Base-by-base conservation (phyloP, 2,113 vertebrate genomes). In the Hymenochirus boettgeri region DNA sequence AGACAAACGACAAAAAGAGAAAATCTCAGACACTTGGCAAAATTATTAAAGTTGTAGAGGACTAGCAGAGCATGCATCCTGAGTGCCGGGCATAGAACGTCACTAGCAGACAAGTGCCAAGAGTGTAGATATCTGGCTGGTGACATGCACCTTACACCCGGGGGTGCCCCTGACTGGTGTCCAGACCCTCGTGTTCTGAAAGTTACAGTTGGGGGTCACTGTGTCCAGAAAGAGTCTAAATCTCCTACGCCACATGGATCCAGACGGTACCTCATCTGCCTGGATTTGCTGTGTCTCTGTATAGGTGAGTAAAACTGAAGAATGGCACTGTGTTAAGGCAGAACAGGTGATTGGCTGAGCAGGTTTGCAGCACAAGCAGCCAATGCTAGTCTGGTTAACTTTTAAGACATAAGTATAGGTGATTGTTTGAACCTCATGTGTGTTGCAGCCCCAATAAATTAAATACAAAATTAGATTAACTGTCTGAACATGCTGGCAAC, bases 131-230 rank as follows among this genome's bases (percentile, higher is more conserved):
- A 35, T 17, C 13, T 12, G 6, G 13, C 19, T 17, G 46, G 18
- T 10, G 58, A n/a, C 12, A 67, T 67, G 65, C 65, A 67, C 27
- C 65, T 67, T 2, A 67, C 65, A 19, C 57, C 65, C 7, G 65
- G 65, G 5, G 57, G 65, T 19, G 65, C 65, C 12, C 65, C 65
- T 1, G 65, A 67, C 46, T 67, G 65, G 65, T 67, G 56, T 33
- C 65, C 65, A 10, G 65, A 67, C 65, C 65, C 65, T 25, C 57
- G 65, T 18, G 65, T 60, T 50, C 37, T 67, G 12, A 67, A 67
- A 27, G 65, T 67, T 57, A 67, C 65, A 26, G 65, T 67, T 1
- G 65, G 65, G 4, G 65, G 65, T 5, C 65, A 67, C 57, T 67
- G 56, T 21, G 56, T 53, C n/a, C 65, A 46, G 33, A 58, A 57